Base-by-base conservation (phyloP, 1,140 invertebrate species). In the Thaumatotibia leucotreta region DNA sequence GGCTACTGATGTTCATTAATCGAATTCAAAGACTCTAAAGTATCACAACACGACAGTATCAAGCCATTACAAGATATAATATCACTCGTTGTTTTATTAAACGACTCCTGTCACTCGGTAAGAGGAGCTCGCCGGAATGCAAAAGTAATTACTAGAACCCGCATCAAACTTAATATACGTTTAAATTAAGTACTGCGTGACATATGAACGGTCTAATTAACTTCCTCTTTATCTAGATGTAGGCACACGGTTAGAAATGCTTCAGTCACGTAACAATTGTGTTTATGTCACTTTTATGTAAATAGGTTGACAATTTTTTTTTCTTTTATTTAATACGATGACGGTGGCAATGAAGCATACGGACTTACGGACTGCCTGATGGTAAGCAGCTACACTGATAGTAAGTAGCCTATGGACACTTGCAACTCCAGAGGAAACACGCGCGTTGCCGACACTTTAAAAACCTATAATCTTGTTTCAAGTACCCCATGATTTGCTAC, bases 101-200 rank as follows among this genome's bases (percentile, higher is more conserved):
- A 27, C 64, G 29, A 4, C 29, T 11, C 11, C 20, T 33, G 23
- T 65, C 49, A 20, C 24, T 52, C 33, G 49, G 64, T 61, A 65
- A 71, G 54, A 52, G 29, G 54, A 64, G 24, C 27, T 22, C 50
- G 52, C 31, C 49, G 71, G 73, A 73, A 80, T 79, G 74, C 69
- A 45, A 66, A 67, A 65, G 69, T 78, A 80, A 80, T 79, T 78
- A 76, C 76, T 77, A 75, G 73, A 65, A 70, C 73, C 73, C 74
- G 74, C 76, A 80, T 79, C 70, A 76, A 75, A 72, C 73, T 76
- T 73, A 80, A 77, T 79, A 74, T 77, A 72, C 64, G 69, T 27
- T 74, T 72, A 77, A 82, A 83, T 83, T 83, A 80, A 70, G 82
- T 77, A 76, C 74, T 72, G 70, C 75, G 68, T 72, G 76, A 75